These are phyloP conservation scores for Montipora efflorescens DNA, from an alignment of 64 coral and sea anemone genomes.

Conservation along the genomic window DNA sequence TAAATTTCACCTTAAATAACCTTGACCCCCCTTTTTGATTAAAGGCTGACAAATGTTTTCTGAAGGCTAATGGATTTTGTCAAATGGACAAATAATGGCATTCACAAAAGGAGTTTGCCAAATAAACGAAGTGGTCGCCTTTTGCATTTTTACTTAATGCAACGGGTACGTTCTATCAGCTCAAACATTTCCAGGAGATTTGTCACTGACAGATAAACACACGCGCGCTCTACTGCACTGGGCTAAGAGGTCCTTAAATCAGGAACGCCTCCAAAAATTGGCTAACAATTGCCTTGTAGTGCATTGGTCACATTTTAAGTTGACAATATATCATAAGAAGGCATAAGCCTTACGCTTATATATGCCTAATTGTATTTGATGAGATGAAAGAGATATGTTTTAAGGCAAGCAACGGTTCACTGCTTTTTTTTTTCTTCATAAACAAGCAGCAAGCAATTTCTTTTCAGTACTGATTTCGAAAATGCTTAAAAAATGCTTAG, in stretches of 20 bases:
- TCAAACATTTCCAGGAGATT: slow-evolving; percentile 41
- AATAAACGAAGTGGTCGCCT: slow-evolving; percentile 7
- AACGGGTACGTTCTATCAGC: slow-evolving; percentile 54
- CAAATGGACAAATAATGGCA: slow-evolving; percentile 11
- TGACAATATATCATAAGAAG: slow-evolving; percentile 93
- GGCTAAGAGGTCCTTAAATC: slow-evolving; percentile 92
- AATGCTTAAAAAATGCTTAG: not conserved
- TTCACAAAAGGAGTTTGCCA: slow-evolving; percentile 6
- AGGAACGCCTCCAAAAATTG: slow-evolving; percentile 98
- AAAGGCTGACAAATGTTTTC: slow-evolving; percentile 46
- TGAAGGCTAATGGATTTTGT: slow-evolving; percentile 39
- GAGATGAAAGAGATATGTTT: slow-evolving; percentile 79
- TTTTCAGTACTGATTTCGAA: not conserved
- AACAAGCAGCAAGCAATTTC: slow-evolving; percentile 21
- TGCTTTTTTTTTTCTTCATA: slow-evolving; percentile 8
- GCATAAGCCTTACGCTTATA: slow-evolving; percentile 82
- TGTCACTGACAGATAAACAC: slow-evolving; percentile 93
- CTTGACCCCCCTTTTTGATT: slow-evolving; percentile 24
- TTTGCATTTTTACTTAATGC: not conserved
- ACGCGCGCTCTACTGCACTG: slow-evolving; percentile 79
- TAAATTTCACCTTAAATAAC: slow-evolving; percentile 55
- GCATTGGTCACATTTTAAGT: slow-evolving; percentile 86
- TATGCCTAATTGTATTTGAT: slow-evolving; percentile 91
- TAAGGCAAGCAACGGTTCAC: slow-evolving; percentile 3
- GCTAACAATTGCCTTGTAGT: slow-evolving; percentile 98